Base-by-base conservation (phyloP, 2,797 vertebrate species). In the Macropodus opercularis region DNA sequence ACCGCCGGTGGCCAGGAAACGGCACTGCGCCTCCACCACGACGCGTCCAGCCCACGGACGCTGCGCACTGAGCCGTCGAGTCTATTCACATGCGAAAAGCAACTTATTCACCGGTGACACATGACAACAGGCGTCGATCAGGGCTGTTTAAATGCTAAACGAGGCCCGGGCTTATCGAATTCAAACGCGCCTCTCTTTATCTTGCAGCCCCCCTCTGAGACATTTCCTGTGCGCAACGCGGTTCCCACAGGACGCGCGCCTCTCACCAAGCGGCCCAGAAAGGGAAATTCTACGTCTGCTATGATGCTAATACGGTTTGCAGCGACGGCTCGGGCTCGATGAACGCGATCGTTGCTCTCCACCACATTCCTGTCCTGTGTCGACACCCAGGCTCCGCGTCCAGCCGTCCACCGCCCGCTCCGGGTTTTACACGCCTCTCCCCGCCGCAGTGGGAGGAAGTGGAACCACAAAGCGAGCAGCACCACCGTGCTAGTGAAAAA, bases 401-500 rank as follows among this genome's bases (percentile, higher is more conserved):
- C 83, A 19, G 48, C 14, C 19, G 3, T 0, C 18, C 1, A 0
- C 0, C 6, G 36, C n/a, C 84, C 77, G 66, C 51, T 75, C 86
- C 92, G 68, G 27, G 80, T 87, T 92, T 93, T 93, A 9, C 44
- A 1, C n/a, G 56, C 55, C 9, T 54, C 54, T 56, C 77, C 60
- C 43, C 68, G 63, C 79, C 66, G 81, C 90, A 89, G 80, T 82
- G 86, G 80, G 91, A 94, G 93, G 93, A 94, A 94, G 93, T 93
- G 66, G 76, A 81, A 80, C 80, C 85, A 88, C 86, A 80, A 74
- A 80, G 82, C 79, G 27, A 85, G 80, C 63, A 12, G 51, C 17
- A 63, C 65, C 63, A 26, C 58, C 1, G 64, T 62, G 71, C 66
- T 38, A 53, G 61, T 52, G 21, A 43, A 51, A 72, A 47, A 51